Conservation (phyloP, 2,797 vertebrate species). For the Nasua narica region DNA sequence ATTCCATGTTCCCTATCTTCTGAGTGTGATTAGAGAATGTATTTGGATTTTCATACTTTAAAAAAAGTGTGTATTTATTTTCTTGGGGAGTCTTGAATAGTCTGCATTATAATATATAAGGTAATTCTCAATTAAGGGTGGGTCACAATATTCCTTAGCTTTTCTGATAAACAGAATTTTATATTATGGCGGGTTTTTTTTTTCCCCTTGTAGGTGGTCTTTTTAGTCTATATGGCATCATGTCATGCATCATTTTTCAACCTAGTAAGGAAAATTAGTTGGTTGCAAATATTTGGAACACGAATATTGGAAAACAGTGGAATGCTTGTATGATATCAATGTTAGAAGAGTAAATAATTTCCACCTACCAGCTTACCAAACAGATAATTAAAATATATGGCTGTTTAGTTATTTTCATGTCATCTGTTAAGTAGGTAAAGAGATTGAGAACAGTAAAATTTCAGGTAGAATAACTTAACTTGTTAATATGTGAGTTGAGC, state of each 20-base stretch:
- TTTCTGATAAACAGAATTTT: slow-evolving; percentile 10
- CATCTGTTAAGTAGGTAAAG: not conserved
- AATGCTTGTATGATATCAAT: not conserved
- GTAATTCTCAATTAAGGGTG: not conserved
- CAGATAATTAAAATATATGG: not conserved
- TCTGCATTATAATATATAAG: not conserved
- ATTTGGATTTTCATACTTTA: not conserved
- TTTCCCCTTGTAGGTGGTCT: not conserved
- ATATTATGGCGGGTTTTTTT: not conserved
- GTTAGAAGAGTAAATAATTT: slow-evolving; percentile 29
- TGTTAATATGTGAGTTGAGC: not conserved
- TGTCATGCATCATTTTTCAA: slow-evolving; percentile 40
- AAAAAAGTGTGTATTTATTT: slow-evolving; percentile 18
- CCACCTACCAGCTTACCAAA: not conserved
- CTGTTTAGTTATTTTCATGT: slow-evolving; percentile 7
- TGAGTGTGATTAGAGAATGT: not conserved
- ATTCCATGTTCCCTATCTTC: not conserved
- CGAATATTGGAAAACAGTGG: not conserved
- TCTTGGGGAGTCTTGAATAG: not conserved
- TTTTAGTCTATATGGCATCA: not conserved
- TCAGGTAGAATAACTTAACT: not conserved
- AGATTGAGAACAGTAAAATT: not conserved
- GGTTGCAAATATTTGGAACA: not conserved
- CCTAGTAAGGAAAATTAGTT: not conserved
- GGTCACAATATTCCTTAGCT: not conserved